Evolutionary conservation across 2,113 vertebrate species (phyloP).

Genomic region (Gallinago jamesoni): DNA sequence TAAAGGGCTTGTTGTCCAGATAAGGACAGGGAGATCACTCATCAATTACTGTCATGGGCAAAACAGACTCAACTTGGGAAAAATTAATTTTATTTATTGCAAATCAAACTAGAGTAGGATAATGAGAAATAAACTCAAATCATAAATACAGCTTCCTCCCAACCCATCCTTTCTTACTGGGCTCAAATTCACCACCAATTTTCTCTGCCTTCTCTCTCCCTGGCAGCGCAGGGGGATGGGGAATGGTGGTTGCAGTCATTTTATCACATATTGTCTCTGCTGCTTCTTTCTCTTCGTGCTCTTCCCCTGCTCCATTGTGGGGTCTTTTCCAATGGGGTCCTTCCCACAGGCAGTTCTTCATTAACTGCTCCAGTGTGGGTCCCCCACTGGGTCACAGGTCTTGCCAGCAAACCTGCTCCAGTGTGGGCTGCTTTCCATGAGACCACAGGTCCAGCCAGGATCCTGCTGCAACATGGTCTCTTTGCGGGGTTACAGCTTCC

Average conservation of each 20-base stretch:
- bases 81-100: background rate
- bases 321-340: no score
- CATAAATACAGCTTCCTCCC: background rate
- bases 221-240: accelerated
- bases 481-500: accelerated
- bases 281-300: background rate
- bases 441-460: background rate
- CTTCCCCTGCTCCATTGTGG: background rate
- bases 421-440: accelerated
- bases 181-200: background rate
- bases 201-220: background rate
- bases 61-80: background rate
- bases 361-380: accelerated
- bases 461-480: accelerated
- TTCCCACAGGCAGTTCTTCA: background rate
- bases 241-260: background rate
- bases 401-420: background rate
- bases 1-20: accelerated
- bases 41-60: background rate
- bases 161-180: background rate
- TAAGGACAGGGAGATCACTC: background rate
- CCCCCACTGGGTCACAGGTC: accelerated
- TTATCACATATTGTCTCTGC: background rate
- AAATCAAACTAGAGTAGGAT: background rate
- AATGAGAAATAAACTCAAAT: background rate